These are phyloP conservation scores for Scarus forsteni DNA, from an alignment of 2,797 vertebrate genomes.

Conservation along the genomic window DNA sequence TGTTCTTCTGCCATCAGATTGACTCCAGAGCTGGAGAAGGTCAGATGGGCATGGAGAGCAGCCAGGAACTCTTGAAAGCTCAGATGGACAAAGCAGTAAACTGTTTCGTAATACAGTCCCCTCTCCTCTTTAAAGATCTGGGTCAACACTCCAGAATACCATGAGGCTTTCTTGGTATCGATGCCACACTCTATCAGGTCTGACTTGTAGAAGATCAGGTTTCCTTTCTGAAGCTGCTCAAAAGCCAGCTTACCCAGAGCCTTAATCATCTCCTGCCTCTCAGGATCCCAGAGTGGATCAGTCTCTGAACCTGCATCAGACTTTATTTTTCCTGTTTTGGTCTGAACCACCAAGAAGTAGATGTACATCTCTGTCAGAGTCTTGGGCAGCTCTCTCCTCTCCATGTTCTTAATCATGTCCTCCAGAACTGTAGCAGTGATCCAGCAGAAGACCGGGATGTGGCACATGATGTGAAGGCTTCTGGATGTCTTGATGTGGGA, in stretches of 20 bases:
- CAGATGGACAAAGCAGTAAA: conserved; percentile 43
- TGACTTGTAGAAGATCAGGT: too few species aligned
- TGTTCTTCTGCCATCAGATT: conserved; percentile 21
- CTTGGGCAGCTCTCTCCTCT: conserved; percentile 20
- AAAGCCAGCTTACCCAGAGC: conserved; percentile 43
- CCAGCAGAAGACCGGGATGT: conserved; percentile 18
- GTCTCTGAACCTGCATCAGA: not conserved
- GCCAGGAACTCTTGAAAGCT: conserved; percentile 47
- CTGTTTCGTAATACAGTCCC: conserved; percentile 9
- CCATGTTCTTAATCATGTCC: conserved; percentile 14
- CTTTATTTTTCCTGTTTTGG: conserved; percentile 15
- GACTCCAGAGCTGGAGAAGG: conserved; percentile 5
- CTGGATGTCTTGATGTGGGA: conserved; percentile 16
- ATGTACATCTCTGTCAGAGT: conserved; percentile 16
- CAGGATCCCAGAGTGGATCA: conserved; percentile 26
- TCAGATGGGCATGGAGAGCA: conserved; percentile 36
- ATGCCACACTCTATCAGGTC: too few species aligned
- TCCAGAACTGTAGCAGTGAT: conserved; percentile 12
- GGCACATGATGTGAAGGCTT: conserved; percentile 54
- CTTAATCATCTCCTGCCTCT: conserved; percentile 27
- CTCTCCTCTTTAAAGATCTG: conserved; percentile 45
- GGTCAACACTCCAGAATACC: conserved; percentile 45
- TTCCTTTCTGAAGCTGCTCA: conserved; percentile 38
- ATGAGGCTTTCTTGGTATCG: conserved; percentile 9
- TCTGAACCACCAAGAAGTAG: conserved; percentile 20